Base-by-base conservation (phyloP, 2,888 invertebrate genomes). In the Lasioglossum morio region DNA sequence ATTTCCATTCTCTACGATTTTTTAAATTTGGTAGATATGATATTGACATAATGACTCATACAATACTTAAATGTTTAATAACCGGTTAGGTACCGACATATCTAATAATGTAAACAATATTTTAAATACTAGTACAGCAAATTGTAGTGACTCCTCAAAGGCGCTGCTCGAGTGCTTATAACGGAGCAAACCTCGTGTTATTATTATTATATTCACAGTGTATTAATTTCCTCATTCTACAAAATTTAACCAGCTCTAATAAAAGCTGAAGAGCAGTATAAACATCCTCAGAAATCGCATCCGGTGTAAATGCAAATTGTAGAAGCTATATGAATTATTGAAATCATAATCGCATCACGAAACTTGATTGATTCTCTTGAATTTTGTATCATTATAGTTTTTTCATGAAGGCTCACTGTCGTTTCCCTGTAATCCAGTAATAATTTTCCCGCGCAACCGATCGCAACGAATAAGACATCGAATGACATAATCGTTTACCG, bases 401-500 rank as follows among this genome's bases (percentile, higher is more conserved):
- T 81, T 81, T 43, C 69, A 60, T n/a, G 73, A 74, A 82, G 70
- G 4, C 16, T 23, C n/a, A 0, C 34, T 8, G n/a, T 19, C 37
- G 40, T 34, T 74, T 69, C n/a, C 77, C 37, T 60, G 48, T 69
- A 73, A 57, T 66, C n/a, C n/a, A 14, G 10, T 16, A n/a, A 77
- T 30, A 3, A 46, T 60, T 72, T 57, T 14, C 27, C 34, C 34
- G 23, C 72, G 30, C 27, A 8, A 46, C 63, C 30, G n/a, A 27
- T 37, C 53, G 27, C 30, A 27, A 57, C 34, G 69, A 73, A 60
- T 46, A 66, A 72, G 46, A 53, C 63, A 84, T 74, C 63, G 16
- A 57, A 27, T 72, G 72, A 81, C 48, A 74, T 72, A 81, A 85
- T 69, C 84, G 34, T 14, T 16, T 16, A n/a, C 16, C 77, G 30